phyloP scores from a whole-genome alignment of 2,888 invertebrate species.

The Tetragnatha montana region DNA sequence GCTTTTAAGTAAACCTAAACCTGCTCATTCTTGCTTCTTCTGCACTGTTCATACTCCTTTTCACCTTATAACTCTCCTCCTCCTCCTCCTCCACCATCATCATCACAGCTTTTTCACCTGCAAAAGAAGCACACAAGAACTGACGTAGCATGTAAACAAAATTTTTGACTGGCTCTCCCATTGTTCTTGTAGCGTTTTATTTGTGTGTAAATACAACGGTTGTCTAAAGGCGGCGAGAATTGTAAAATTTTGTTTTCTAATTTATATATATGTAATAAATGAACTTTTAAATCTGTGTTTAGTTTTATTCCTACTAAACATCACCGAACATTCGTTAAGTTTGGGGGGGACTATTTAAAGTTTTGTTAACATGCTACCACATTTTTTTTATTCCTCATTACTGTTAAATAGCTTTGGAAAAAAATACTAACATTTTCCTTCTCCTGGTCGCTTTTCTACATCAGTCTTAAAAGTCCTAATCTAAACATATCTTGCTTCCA shows the following conservation, averaged over 20 bases:
- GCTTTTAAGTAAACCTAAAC: constrained; percentile 64
- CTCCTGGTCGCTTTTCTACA: too few species aligned
- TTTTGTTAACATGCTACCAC: constrained; percentile 64
- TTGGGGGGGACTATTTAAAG: constrained; percentile 47
- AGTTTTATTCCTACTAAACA: constrained; percentile 34
- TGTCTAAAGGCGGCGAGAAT: constrained; percentile 18
- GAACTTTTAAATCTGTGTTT: constrained; percentile 41
- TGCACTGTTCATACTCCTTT: constrained; percentile 61
- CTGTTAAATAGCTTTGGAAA: too few species aligned
- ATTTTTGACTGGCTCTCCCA: constrained; percentile 44
- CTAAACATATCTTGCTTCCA: too few species aligned
- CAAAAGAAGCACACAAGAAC: constrained; percentile 49
- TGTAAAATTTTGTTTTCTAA: constrained; percentile 51
- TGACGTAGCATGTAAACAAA: constrained; percentile 59
- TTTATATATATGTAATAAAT: constrained; percentile 40
- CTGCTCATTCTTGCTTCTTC: constrained; percentile 59
- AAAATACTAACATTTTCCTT: too few species aligned
- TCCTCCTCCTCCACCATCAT: too few species aligned
- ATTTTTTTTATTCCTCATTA: neutral
- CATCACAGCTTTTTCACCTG: constrained; percentile 50
- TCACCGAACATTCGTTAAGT: constrained; percentile 28
- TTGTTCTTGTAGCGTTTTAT: constrained; percentile 31
- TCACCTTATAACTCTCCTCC: constrained; percentile 36
- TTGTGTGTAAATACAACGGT: constrained; percentile 29
- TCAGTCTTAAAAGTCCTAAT: too few species aligned